Percentiles rank a stretch among this genome's conserved stretches.
Evolutionary conservation across 2,888 invertebrate species (phyloP).

Genomic region (Sicus ferrugineus): DNA sequence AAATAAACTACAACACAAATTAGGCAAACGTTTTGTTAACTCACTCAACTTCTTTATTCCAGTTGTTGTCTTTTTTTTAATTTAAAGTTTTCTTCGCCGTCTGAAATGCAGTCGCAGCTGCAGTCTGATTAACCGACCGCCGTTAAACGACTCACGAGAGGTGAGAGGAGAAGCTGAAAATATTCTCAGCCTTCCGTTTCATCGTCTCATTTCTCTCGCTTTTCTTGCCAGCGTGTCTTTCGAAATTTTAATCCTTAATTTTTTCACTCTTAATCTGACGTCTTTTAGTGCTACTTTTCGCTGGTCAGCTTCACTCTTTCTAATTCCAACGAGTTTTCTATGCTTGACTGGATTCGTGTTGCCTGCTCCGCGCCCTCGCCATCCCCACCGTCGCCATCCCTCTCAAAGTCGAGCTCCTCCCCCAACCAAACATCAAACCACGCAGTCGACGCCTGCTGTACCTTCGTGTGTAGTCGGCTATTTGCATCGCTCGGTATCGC

Average conservation of each 20-base stretch:
- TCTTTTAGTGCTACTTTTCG: neutral
- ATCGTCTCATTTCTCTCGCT: neutral
- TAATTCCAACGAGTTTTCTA: neutral
- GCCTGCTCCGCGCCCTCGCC: conserved; percentile 28
- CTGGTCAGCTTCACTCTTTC: neutral
- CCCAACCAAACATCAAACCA: conserved; percentile 57
- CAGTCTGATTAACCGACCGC: neutral
- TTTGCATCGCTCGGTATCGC: conserved; percentile 37
- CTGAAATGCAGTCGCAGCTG: neutral
- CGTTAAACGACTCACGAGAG: neutral
- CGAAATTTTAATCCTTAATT: neutral
- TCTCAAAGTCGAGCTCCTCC: conserved; percentile 30
- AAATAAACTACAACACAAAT: neutral
- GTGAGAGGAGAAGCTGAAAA: neutral
- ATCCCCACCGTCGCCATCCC: neutral
- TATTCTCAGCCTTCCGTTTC: neutral
- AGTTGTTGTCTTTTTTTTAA: neutral
- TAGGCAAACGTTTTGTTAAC: neutral
- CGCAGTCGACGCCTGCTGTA: conserved; percentile 7
- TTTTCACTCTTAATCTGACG: neutral
- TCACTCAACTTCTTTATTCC: neutral
- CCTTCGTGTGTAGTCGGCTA: neutral
- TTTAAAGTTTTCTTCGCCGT: neutral
- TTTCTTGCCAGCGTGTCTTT: conserved; percentile 24
- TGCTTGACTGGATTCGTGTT: neutral